phyloP scores from a whole-genome alignment of 1,140 invertebrate genomes.

The Drosophila seguyi region DNA sequence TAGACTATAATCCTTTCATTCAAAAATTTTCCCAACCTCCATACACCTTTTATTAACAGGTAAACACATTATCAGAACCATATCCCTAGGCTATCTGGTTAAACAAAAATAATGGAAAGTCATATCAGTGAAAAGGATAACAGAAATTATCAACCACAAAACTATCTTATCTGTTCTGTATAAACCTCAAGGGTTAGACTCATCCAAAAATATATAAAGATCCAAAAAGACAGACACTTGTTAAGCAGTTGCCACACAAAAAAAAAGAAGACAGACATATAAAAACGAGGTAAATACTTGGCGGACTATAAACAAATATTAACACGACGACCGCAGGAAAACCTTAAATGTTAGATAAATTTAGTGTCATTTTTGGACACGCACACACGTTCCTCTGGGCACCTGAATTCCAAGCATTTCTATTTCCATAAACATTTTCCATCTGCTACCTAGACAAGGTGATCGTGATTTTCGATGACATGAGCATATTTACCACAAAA shows the following conservation, averaged over 20 bases:
- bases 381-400: constrained; percentile 57
- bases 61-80: constrained; percentile 16
- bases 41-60: background rate
- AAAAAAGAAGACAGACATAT: constrained; percentile 11
- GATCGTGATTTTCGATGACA: constrained; percentile 79
- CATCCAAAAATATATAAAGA: constrained; percentile 17
- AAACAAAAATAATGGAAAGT: constrained; percentile 15
- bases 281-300: constrained; percentile 54
- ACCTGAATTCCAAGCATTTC: constrained; percentile 53
- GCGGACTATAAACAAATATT: constrained; percentile 62
- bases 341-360: constrained; percentile 60
- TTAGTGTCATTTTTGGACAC: constrained; percentile 72
- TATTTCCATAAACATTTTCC: constrained; percentile 13
- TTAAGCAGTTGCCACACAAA: constrained; percentile 58
- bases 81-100: constrained; percentile 7
- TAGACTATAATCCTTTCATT: background rate
- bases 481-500: constrained; percentile 75
- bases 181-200: constrained; percentile 40
- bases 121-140: constrained; percentile 38
- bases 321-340: constrained; percentile 42
- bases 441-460: constrained; percentile 29
- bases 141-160: constrained; percentile 26
- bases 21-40: background rate
- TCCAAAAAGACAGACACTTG: constrained; percentile 65
- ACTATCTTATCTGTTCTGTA: constrained; percentile 31